phyloP scores from a whole-genome alignment of 2,888 invertebrate species.

The Geophilus truncorum region DNA sequence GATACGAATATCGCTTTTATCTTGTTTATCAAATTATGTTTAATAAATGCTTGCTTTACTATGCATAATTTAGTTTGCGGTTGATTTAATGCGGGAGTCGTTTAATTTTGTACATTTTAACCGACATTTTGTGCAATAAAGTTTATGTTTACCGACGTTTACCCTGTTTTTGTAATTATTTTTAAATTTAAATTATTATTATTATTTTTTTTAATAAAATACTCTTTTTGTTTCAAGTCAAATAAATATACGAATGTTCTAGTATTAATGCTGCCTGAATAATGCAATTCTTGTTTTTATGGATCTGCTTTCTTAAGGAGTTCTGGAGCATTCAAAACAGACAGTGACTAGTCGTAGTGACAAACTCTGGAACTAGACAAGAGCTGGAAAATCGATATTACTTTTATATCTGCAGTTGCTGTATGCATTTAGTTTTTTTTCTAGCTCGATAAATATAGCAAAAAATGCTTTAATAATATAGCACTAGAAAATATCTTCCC shows the following conservation, averaged over 20 bases:
- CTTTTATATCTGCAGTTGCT: neutral
- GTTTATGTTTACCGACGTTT: too few relatives aligned
- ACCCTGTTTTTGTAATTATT: too few relatives aligned
- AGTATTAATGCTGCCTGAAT: too few relatives aligned
- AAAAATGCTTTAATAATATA: neutral
- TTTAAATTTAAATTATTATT: too few relatives aligned
- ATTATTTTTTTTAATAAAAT: too few relatives aligned
- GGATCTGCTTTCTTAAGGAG: too few relatives aligned
- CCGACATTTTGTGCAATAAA: too few relatives aligned
- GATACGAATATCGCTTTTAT: neutral
- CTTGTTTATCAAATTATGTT: neutral
- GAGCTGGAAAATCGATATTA: neutral
- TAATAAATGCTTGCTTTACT: neutral
- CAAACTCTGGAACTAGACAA: neutral
- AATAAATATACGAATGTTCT: too few relatives aligned
- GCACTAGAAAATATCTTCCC: too few relatives aligned
- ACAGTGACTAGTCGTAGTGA: neutral
- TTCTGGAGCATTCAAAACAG: neutral
- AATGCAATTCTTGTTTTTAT: neutral
- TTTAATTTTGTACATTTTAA: too few relatives aligned
- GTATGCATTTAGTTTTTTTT: neutral
- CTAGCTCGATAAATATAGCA: neutral
- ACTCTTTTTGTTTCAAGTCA: neutral
- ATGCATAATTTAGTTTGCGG: neutral
- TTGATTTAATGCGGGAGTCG: neutral